phyloP scores from a whole-genome alignment of 2,113 vertebrate genomes.

The Lycocorax pyrrhopterus region DNA sequence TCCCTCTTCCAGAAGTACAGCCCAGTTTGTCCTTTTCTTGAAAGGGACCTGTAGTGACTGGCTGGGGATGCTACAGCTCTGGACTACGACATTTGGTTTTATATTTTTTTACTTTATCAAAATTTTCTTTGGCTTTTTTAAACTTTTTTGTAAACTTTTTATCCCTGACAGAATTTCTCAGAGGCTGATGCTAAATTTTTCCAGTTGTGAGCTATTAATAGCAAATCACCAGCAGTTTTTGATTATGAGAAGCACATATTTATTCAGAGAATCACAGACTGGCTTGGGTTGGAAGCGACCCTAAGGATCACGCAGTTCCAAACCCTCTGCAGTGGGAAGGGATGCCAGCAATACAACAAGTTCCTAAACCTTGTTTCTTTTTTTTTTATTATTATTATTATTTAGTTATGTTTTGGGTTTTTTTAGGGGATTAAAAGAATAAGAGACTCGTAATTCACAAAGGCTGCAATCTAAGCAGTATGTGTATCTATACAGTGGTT shows the following conservation, averaged over 20 bases:
- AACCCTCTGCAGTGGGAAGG: background rate
- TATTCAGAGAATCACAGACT: background rate
- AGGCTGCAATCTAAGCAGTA: background rate
- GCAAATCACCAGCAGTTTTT: background rate
- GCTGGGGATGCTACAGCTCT: background rate
- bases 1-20: background rate
- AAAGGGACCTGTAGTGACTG: background rate
- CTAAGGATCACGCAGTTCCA: background rate
- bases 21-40: fast-evolving
- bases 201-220: background rate
- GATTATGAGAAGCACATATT: background rate
- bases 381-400: background rate
- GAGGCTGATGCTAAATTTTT: background rate
- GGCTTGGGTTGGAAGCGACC: background rate
- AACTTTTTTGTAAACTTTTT: background rate
- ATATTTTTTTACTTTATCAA: background rate
- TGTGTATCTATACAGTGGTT: background rate
- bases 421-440: background rate
- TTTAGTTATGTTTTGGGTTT: fast-evolving
- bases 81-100: background rate
- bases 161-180: background rate
- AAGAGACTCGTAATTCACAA: background rate
- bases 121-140: background rate
- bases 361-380: background rate
- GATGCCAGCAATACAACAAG: background rate